phyloP scores from a whole-genome alignment of 2,797 vertebrate genomes.

The Margarornis squamiger region DNA sequence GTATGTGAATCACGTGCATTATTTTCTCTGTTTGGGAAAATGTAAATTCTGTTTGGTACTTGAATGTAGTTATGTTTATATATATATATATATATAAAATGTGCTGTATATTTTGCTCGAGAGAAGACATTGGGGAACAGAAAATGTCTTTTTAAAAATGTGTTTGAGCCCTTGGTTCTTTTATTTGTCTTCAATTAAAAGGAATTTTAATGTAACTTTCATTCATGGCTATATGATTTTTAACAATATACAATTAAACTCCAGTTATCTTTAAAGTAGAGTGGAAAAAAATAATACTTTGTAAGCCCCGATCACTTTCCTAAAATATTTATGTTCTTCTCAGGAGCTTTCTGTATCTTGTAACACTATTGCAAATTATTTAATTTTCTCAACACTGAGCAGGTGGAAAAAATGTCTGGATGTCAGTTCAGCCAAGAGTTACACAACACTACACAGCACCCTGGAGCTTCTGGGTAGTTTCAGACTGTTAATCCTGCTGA shows the following conservation, averaged over 20 bases:
- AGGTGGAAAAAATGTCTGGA: not conserved
- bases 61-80: conserved; percentile 82
- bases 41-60: conserved; percentile 84
- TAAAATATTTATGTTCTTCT: not conserved
- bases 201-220: conserved; percentile 38
- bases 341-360: not conserved
- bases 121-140: conserved; percentile 59
- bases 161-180: conserved; percentile 63
- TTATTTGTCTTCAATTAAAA: conserved; percentile 74
- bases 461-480: not conserved
- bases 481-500: not conserved
- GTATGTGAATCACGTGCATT: conserved; percentile 74
- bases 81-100: conserved; percentile 7
- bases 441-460: not conserved
- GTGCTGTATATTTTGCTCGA: conserved; percentile 79
- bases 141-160: conserved; percentile 57
- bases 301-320: not conserved
- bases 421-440: not conserved
- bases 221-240: not conserved
- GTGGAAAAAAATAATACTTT: not conserved
- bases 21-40: conserved; percentile 70
- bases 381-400: not conserved
- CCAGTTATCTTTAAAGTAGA: not conserved
- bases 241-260: not conserved
- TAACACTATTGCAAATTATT: not conserved